Evolutionary conservation across 1,140 invertebrate genomes (phyloP).

Genomic region (Orius insidiosus): DNA sequence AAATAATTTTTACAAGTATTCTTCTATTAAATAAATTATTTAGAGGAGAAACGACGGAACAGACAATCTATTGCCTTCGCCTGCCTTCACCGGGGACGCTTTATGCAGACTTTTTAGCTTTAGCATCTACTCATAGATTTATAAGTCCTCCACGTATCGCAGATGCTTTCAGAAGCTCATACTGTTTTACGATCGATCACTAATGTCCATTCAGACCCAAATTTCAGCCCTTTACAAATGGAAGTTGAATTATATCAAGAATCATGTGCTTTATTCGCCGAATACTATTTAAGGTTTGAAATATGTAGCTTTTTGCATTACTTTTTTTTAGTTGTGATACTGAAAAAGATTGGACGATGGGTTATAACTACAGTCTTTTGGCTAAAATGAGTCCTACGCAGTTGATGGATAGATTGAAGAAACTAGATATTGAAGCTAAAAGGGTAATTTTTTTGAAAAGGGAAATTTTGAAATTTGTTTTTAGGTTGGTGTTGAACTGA

Average conservation of each 20-base stretch:
- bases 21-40: constrained; percentile 4
- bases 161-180: constrained; percentile 47
- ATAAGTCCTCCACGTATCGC: constrained; percentile 35
- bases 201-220: constrained; percentile 18
- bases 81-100: constrained; percentile 38
- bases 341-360: constrained; percentile 35
- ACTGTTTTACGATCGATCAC: constrained; percentile 32
- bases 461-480: constrained; percentile 7
- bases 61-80: constrained; percentile 45
- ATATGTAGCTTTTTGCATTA: too few species aligned
- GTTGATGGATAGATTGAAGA: constrained; percentile 28
- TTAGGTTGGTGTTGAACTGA: constrained; percentile 16
- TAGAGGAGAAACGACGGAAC: constrained; percentile 22
- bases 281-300: constrained; percentile 38
- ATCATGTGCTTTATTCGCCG: constrained; percentile 41
- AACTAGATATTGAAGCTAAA: constrained; percentile 23
- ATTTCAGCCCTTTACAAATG: constrained; percentile 2
- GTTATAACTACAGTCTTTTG: constrained; percentile 39
- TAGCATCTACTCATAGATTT: constrained; percentile 40
- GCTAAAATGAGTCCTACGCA: constrained; percentile 31
- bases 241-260: constrained; percentile 33
- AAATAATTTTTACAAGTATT: too few species aligned
- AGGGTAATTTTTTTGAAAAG: constrained; percentile 12
- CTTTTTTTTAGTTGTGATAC: constrained; percentile 20
- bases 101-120: constrained; percentile 44